These are phyloP conservation scores for Stegodyphus mimosarum DNA, from an alignment of 1,140 invertebrate species.

Conservation along the genomic window DNA sequence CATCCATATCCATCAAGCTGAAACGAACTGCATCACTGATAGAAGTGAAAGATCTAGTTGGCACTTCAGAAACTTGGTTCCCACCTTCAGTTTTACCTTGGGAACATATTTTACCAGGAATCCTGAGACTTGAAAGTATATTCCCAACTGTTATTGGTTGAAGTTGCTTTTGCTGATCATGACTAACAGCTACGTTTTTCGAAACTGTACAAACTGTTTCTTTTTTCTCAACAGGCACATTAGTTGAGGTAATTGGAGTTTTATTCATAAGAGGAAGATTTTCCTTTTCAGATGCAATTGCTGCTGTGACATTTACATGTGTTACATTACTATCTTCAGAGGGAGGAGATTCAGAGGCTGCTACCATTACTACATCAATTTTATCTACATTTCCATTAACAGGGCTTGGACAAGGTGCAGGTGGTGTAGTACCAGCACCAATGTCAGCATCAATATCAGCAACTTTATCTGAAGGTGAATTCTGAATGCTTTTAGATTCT, in stretches of 20 bases:
- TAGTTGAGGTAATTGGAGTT: not conserved
- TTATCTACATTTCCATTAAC: not conserved
- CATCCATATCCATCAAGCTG: conserved; percentile 61
- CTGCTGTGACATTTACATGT: not conserved
- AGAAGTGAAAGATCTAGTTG: conserved; percentile 54
- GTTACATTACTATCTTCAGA: not conserved
- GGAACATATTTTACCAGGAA: conserved; percentile 3
- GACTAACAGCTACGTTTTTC: not conserved
- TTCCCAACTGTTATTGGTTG: conserved; percentile 19
- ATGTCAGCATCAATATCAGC: not conserved
- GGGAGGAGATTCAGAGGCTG: not conserved
- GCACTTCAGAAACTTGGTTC: conserved; percentile 11
- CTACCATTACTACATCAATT: not conserved
- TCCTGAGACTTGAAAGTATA: conserved; percentile 12
- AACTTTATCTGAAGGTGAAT: not conserved
- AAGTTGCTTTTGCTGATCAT: conserved; percentile 29
- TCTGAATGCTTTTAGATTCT: not conserved
- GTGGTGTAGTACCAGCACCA: not conserved
- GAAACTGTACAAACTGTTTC: not conserved
- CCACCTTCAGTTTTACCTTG: conserved; percentile 22
- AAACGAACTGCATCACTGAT: conserved; percentile 61
- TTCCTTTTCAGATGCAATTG: not conserved
- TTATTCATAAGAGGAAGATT: too few species aligned
- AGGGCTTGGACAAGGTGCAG: not conserved
- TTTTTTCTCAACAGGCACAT: not conserved